Base-by-base conservation (phyloP, 2,888 invertebrate species). In the Linhomoeus sp. region DNA sequence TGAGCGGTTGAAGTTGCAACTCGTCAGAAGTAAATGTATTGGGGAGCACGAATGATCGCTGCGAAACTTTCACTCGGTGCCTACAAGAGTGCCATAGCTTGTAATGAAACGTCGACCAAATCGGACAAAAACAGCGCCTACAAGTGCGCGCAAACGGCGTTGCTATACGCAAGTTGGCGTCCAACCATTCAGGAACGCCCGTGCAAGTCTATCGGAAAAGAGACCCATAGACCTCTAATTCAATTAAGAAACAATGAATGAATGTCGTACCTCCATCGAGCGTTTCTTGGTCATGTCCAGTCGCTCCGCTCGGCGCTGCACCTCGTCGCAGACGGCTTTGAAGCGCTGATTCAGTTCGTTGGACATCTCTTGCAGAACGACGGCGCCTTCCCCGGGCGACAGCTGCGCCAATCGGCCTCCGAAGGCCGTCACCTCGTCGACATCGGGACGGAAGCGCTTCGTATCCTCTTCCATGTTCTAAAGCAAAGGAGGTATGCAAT, bases 251-350 rank as follows among this genome's bases (percentile, higher is more conserved):
- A n/a, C n/a, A n/a, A n/a, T n/a, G n/a, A n/a, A n/a, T n/a, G n/a
- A n/a, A n/a, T n/a, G n/a, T n/a, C n/a, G 9, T 17, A 40, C 40
- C 40, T 40, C 40, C 23, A 40, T 19, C 17, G 56, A 55, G 41
- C 58, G 58, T 22, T 52, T 52, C 24, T 57, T 56, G 62, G 87
- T 85, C 35, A 90, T 73, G 62, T 86, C 79, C 38, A 94, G 76
- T 50, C 90, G 76, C 66, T 94, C 92, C 0, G 86, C 87, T 65
- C 84, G 80, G 45, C 90, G 76, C 69, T 90, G 87, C 49, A 94
- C 83, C 68, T 90, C 87, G 62, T 94, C 92, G 12, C 83, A 83
- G 59, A 94, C 84, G n/a, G 82, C 79, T 62, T 90, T 90, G 67
- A 90, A 92, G 44, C 90, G 75, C 24, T 87, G 75, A 68, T 87